Percentiles rank a stretch among this genome's conserved stretches.
Evolutionary conservation across 1,140 invertebrate species (phyloP).

Genomic region (Zophobas morio): DNA sequence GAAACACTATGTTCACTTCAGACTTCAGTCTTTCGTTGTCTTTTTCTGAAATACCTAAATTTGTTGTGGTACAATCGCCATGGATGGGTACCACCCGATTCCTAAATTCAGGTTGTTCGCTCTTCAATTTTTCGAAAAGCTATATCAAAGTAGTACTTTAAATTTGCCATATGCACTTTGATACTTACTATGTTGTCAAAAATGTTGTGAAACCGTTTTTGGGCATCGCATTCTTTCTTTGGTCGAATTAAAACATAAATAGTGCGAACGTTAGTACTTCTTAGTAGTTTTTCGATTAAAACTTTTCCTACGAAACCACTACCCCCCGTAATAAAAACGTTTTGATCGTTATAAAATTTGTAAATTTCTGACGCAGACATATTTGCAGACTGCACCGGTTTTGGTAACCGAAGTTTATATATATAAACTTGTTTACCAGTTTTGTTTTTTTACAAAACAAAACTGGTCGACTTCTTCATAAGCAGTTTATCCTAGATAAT

Average conservation of each 20-base stretch:
- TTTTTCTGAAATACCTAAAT: conserved; percentile 73
- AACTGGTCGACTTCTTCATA: no score
- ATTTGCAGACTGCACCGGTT: not conserved
- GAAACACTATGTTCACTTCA: conserved; percentile 82
- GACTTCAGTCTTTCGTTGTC: conserved; percentile 72
- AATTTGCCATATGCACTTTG: not conserved
- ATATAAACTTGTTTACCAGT: no score
- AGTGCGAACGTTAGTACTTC: conserved; percentile 76
- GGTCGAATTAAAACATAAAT: conserved; percentile 83
- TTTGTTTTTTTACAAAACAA: no score
- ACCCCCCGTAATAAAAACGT: conserved; percentile 76
- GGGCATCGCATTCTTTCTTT: conserved; percentile 81
- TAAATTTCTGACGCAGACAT: conserved; percentile 53
- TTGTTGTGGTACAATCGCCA: conserved; percentile 65
- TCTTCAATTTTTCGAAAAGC: conserved; percentile 47
- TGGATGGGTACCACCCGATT: conserved; percentile 54
- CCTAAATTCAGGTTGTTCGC: conserved; percentile 5
- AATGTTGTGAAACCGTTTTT: conserved; percentile 74
- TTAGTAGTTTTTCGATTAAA: conserved; percentile 84
- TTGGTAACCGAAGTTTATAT: no score
- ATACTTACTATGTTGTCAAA: conserved; percentile 74
- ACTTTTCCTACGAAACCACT: conserved; percentile 82
- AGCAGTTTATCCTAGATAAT: no score
- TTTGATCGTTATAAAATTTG: conserved; percentile 71
- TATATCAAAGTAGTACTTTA: conserved; percentile 19